These are phyloP conservation scores for Ephydatia muelleri DNA, from an alignment of 37 sponge, comb jelly and placozoan genomes.

Conservation along the genomic window DNA sequence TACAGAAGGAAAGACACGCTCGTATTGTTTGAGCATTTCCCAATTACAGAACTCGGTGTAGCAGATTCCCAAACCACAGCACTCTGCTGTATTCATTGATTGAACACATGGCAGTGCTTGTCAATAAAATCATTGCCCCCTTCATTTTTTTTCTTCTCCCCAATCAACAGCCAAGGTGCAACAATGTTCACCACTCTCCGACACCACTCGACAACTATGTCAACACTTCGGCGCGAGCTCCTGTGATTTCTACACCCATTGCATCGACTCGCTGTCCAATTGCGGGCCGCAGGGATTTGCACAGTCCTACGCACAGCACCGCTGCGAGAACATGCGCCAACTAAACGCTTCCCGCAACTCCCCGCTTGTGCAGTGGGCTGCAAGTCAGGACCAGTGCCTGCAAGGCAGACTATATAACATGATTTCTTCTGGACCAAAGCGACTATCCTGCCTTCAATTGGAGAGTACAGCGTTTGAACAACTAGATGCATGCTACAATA, in stretches of 20 bases:
- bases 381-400: constrained; percentile 52
- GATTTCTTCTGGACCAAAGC: constrained; percentile 13
- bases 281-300: constrained; percentile 51
- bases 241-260: constrained; percentile 57
- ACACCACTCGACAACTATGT: constrained; percentile 9
- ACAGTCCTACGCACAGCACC: constrained; percentile 30
- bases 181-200: background rate
- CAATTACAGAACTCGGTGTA: no score
- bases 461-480: constrained; percentile 45
- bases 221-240: background rate
- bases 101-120: background rate
- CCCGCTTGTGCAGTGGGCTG: constrained; percentile 15
- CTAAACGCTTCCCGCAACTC: background rate
- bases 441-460: constrained; percentile 38
- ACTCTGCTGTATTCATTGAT: background rate
- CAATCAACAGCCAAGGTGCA: background rate
- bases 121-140: no score
- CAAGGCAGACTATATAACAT: constrained; percentile 30
- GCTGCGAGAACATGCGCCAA: constrained; percentile 31
- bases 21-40: no score
- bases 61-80: background rate
- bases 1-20: no score
- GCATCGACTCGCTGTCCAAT: constrained; percentile 45
- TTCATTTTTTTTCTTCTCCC: background rate
- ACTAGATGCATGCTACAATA: constrained; percentile 46